Evolutionary conservation across 2,888 invertebrate genomes (phyloP).

Genomic region (Kuschelorhynchus macadamiae): DNA sequence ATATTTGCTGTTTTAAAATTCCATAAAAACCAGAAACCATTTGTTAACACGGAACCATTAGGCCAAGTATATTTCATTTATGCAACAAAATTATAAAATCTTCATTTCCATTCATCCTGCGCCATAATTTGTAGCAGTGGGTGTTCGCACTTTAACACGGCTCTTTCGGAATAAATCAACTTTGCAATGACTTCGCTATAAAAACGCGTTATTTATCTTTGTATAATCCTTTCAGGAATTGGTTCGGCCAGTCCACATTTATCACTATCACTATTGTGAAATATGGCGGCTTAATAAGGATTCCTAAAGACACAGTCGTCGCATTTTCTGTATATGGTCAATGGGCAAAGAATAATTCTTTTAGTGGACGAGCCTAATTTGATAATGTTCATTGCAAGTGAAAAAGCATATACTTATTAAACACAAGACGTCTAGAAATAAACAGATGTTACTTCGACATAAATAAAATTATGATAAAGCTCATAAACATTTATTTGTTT

Average conservation of each 20-base stretch:
- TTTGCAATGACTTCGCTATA: conserved; percentile 53
- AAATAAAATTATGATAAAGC: too few species aligned
- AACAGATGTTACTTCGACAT: too few species aligned
- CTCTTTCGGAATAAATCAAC: conserved; percentile 58
- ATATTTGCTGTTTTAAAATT: not conserved
- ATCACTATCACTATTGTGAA: conserved; percentile 45
- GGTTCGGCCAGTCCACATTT: conserved; percentile 45
- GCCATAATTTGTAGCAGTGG: conserved; percentile 55
- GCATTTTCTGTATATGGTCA: too few species aligned
- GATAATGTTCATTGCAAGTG: too few species aligned
- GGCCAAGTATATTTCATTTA: conserved; percentile 40
- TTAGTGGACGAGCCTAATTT: too few species aligned
- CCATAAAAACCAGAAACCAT: conserved; percentile 18
- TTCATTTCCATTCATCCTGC: conserved; percentile 49
- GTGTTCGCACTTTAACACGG: conserved; percentile 60
- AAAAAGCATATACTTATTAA: too few species aligned
- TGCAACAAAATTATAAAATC: conserved; percentile 48
- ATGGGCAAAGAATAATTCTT: too few species aligned
- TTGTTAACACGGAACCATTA: conserved; percentile 38
- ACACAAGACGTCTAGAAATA: too few species aligned
- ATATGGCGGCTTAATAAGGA: conserved; percentile 34
- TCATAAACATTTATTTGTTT: too few species aligned
- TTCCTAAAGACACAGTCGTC: not conserved
- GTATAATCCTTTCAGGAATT: conserved; percentile 45
- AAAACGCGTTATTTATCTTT: conserved; percentile 41